phyloP scores from a whole-genome alignment of 1,140 invertebrate species.

The Scylla paramamosain region DNA sequence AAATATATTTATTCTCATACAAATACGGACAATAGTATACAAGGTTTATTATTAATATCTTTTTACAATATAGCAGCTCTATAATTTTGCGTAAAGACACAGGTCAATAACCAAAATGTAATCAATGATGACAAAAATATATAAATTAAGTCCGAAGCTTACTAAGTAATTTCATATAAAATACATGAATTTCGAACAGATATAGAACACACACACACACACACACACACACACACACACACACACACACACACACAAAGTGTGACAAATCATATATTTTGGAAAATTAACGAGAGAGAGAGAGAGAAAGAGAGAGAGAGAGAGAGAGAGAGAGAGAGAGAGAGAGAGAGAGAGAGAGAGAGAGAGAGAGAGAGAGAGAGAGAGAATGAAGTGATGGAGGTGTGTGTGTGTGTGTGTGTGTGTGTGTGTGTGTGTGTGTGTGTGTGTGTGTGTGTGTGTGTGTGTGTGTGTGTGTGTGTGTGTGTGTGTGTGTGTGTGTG shows the following conservation, averaged over 20 bases:
- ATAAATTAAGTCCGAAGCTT: constrained; percentile 17
- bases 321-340: constrained; percentile 38
- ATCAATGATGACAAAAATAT: constrained; percentile 37
- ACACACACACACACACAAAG: neutral
- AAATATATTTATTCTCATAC: constrained; percentile 72
- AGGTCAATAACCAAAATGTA: constrained; percentile 42
- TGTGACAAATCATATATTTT: neutral
- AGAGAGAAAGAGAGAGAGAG: constrained; percentile 30
- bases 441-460: no score
- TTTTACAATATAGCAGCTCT: constrained; percentile 61
- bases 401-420: no score
- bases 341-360: constrained; percentile 10
- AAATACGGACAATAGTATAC: constrained; percentile 71
- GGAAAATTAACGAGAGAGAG: neutral
- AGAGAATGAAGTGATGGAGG: neutral
- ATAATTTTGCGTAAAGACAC: constrained; percentile 36
- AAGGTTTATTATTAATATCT: constrained; percentile 42
- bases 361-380: no score
- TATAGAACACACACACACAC: neutral
- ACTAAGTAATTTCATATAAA: neutral
- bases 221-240: neutral
- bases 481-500: constrained; percentile 32
- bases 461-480: constrained; percentile 32
- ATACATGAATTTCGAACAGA: neutral
- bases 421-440: no score